A percentile compares a stretch with the other conserved stretches of the same genome.
Conservation (phyloP, 2,797 vertebrate species). For the Clarias laeviceps region DNA sequence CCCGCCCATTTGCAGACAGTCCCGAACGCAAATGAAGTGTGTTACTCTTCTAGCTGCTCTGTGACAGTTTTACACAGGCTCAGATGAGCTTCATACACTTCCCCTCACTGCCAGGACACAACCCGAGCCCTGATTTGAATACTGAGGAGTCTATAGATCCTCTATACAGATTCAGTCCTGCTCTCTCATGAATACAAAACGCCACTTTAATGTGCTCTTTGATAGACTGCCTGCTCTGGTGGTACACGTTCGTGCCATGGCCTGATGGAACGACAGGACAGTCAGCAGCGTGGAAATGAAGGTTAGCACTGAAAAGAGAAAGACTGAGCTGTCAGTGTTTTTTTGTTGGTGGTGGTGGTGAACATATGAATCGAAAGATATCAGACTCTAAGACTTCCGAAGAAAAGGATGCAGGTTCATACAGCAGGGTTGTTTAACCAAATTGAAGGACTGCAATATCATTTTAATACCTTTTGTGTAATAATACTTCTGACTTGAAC, state of each 20-base stretch:
- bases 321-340: neutral
- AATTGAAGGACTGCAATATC: neutral
- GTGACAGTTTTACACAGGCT: constrained; percentile 32
- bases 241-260: constrained; percentile 6
- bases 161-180: constrained; percentile 39
- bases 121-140: constrained; percentile 45
- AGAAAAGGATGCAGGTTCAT: neutral
- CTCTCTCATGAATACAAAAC: constrained; percentile 51
- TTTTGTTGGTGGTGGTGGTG: neutral
- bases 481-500: neutral
- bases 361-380: neutral
- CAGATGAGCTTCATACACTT: constrained; percentile 26
- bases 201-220: constrained; percentile 45
- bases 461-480: neutral
- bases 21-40: constrained; percentile 10
- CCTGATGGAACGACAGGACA: constrained; percentile 32
- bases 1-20: neutral
- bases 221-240: constrained; percentile 40
- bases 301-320: neutral
- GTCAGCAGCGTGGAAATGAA: constrained; percentile 28
- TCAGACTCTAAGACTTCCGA: neutral
- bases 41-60: constrained; percentile 22
- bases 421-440: neutral
- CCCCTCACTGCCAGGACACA: constrained; percentile 4
- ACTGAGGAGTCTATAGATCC: constrained; percentile 38